Percentiles rank a stretch among this genome's conserved stretches.
These are phyloP conservation scores for Lonchura striata DNA, from an alignment of 2,113 vertebrate genomes.

Conservation along the genomic window DNA sequence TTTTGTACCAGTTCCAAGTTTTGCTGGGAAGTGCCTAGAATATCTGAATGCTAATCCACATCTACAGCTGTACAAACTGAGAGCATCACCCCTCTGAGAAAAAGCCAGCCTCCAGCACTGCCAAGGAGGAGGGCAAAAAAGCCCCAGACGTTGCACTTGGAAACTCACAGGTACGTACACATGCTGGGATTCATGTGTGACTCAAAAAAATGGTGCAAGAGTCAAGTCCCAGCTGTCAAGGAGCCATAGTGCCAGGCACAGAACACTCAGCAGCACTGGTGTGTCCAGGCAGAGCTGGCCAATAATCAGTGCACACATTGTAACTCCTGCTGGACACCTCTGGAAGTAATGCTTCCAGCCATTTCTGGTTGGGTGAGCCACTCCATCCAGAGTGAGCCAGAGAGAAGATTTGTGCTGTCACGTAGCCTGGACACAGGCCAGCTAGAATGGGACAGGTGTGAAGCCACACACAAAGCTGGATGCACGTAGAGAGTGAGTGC, in stretches of 20 bases:
- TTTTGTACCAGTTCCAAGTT: not conserved
- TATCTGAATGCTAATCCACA: constrained; percentile 3
- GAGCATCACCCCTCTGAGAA: not conserved
- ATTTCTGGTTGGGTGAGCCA: not conserved
- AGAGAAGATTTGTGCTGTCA: not conserved
- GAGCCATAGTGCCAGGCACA: not conserved
- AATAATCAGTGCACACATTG: rapidly evolving
- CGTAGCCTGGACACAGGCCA: rapidly evolving
- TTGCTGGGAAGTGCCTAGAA: not conserved
- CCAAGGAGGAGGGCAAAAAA: not conserved
- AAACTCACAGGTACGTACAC: not conserved
- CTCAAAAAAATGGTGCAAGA: not conserved
- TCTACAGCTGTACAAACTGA: constrained; percentile 44
- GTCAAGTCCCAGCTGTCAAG: not conserved
- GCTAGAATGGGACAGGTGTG: not conserved
- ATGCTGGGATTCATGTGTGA: not conserved
- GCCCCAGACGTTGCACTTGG: not conserved
- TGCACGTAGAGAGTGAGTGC: rapidly evolving
- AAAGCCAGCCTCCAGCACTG: not conserved
- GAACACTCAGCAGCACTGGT: rapidly evolving
- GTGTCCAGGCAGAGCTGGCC: not conserved
- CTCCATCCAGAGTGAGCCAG: not conserved
- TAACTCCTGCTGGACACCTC: not conserved
- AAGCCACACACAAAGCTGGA: not conserved
- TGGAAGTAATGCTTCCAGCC: not conserved